Conservation (phyloP, 2,113 vertebrate species). For the Callorhinus ursinus region DNA sequence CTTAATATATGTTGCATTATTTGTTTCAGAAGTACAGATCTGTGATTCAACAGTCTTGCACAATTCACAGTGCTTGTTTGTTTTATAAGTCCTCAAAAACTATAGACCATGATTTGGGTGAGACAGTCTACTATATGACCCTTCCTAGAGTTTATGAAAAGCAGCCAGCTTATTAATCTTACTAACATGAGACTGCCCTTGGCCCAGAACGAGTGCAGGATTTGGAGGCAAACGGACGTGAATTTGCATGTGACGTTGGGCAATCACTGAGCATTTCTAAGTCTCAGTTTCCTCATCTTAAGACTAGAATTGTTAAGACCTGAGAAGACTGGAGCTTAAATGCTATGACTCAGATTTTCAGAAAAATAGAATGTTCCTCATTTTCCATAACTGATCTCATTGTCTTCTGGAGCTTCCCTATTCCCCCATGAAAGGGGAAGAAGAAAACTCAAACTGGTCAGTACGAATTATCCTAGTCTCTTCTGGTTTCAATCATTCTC, state of each 20-base stretch:
- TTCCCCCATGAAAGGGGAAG: constrained; percentile 53
- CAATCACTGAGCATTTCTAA: not conserved
- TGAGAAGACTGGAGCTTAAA: not conserved
- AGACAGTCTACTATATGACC: not conserved
- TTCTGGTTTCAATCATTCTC: not conserved
- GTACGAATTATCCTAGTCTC: not conserved
- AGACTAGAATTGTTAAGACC: not conserved
- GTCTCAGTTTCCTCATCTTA: not conserved
- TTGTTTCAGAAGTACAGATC: too few species aligned
- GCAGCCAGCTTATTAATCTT: not conserved
- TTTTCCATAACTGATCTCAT: constrained; percentile 60
- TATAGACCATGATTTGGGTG: not conserved
- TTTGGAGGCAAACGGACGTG: not conserved
- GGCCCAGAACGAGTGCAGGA: not conserved
- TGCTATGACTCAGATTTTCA: constrained; percentile 58
- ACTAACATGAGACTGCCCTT: not conserved
- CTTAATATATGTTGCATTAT: too few species aligned
- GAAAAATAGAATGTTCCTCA: constrained; percentile 27
- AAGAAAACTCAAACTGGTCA: not conserved
- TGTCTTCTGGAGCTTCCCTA: constrained; percentile 13
- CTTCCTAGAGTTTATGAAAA: not conserved
- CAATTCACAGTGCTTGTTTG: not conserved
- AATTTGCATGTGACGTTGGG: not conserved
- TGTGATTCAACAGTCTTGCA: too few species aligned
- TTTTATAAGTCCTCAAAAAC: not conserved